Base-by-base conservation (phyloP, 1,140 invertebrate genomes). In the Elymnias hypermnestra region DNA sequence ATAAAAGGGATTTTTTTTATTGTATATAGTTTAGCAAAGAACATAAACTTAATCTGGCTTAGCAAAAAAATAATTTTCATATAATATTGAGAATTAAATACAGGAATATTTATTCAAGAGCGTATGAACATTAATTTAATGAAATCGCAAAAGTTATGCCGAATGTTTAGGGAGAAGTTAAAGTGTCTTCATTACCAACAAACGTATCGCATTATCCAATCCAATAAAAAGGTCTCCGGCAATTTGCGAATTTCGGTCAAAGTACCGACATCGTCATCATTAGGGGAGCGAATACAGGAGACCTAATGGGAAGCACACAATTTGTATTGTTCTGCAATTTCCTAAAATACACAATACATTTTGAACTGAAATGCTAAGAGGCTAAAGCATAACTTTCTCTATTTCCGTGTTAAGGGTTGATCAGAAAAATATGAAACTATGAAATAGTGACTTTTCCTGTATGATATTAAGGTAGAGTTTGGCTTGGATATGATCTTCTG, bases 251-350 rank as follows among this genome's bases (percentile, higher is more conserved):
- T 29, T 15, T 22, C 19, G 18, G 17, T 37, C 14, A 37, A 37
- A 37, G 15, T 37, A 37, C 15, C 26, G 28, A 33, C 29, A 14
- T 33, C 40, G 9, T 22, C 13, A 35, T 49, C 29, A 19, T 41
- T 35, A 41, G 14, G 28, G 14, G 18, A 17, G 10, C 18, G 22
- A 39, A 42, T 41, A 31, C 22, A 40, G 38, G 17, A 26, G 15
- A 12, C 3, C 13, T 42, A 22, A 42, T 19, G 28, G 36, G 35
- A 44, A 40, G 28, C 14, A 36, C 19, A 43, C 22, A 44, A 8
- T 44, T 35, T 35, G 42, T 43, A 43, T 35, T 35, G 29, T 43
- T 33, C 29, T 23, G 29, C 28, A 33, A 35, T 33, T 13, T 6
- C 26, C 14, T 4, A 35, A 35, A 21, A 10, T 13, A n/a, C 13